Percentiles rank a stretch among this genome's conserved stretches.
phyloP scores from a whole-genome alignment of 1,140 invertebrate species.

The Drosophila sechellia region DNA sequence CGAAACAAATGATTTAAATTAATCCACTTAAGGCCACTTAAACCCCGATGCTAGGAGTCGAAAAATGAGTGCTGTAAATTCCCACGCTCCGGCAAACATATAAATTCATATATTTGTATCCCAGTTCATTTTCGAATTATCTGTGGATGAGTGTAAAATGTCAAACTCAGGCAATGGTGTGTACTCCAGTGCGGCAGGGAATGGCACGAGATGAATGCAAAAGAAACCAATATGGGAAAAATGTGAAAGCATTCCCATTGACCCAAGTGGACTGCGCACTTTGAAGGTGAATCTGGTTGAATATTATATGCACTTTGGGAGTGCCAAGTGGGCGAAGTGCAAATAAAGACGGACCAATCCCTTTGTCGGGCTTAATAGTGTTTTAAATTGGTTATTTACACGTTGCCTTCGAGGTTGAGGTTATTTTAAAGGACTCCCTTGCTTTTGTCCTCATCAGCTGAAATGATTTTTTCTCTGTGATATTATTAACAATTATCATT shows the following conservation, averaged over 20 bases:
- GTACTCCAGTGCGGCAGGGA: constrained; percentile 3
- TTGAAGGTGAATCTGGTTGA: constrained; percentile 1
- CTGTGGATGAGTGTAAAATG: constrained; percentile 38
- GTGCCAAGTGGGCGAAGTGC: constrained; percentile 7
- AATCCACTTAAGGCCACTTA: constrained; percentile 75
- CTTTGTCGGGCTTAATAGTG: background rate
- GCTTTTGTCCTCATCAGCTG: background rate
- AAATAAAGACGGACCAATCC: constrained; percentile 4
- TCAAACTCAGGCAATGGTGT: constrained; percentile 18
- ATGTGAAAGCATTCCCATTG: constrained; percentile 23
- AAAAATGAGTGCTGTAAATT: constrained; percentile 37
- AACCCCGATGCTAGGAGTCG: constrained; percentile 32
- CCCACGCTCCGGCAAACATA: constrained; percentile 8
- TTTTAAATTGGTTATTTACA: background rate
- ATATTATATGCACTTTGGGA: background rate
- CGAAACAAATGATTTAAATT: constrained; percentile 73
- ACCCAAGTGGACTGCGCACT: constrained; percentile 18
- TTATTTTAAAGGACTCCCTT: too few relatives aligned
- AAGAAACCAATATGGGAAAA: constrained; percentile 13
- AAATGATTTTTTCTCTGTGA: too few relatives aligned
- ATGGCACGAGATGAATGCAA: constrained; percentile 16
- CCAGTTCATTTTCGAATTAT: constrained; percentile 7
- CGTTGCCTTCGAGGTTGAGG: too few relatives aligned
- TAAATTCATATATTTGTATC: constrained; percentile 4
- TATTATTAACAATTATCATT: too few relatives aligned